These are phyloP conservation scores for Zalophus californianus DNA, from an alignment of 2,797 vertebrate genomes.

Conservation along the genomic window DNA sequence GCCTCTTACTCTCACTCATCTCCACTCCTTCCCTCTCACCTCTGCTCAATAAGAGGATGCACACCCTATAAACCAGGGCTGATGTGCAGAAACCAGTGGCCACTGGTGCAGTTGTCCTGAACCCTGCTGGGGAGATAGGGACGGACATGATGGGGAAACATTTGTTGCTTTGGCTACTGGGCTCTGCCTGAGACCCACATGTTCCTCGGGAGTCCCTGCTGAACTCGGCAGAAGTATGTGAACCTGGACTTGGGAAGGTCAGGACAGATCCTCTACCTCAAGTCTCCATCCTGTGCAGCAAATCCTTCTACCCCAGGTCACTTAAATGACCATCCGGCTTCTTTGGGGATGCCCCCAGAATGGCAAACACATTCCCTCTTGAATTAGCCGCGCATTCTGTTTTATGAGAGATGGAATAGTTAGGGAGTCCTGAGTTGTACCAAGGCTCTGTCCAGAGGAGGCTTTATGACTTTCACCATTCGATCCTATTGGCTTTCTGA, in stretches of 20 bases:
- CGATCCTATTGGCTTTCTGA: neutral
- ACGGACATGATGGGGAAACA: neutral
- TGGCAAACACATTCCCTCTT: neutral
- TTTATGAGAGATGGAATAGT: neutral
- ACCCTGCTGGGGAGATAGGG: neutral
- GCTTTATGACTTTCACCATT: neutral
- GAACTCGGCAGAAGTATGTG: neutral
- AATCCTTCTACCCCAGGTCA: neutral
- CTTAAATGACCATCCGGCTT: neutral
- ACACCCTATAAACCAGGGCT: neutral
- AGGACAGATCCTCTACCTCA: neutral
- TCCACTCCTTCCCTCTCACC: neutral
- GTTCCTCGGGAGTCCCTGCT: neutral
- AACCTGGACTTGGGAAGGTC: neutral
- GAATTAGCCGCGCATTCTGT: neutral
- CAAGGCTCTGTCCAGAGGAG: neutral
- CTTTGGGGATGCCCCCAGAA: neutral
- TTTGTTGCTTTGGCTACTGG: neutral
- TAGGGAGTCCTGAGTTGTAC: neutral
- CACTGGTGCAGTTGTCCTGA: neutral
- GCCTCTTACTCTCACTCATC: neutral
- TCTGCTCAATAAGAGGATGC: neutral
- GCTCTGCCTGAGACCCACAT: neutral
- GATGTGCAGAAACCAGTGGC: neutral
- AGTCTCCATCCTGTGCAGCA: neutral